Percentiles rank a stretch among this genome's conserved stretches.
Conservation (phyloP, 2,888 invertebrate species). For the Melieria crassipennis region DNA sequence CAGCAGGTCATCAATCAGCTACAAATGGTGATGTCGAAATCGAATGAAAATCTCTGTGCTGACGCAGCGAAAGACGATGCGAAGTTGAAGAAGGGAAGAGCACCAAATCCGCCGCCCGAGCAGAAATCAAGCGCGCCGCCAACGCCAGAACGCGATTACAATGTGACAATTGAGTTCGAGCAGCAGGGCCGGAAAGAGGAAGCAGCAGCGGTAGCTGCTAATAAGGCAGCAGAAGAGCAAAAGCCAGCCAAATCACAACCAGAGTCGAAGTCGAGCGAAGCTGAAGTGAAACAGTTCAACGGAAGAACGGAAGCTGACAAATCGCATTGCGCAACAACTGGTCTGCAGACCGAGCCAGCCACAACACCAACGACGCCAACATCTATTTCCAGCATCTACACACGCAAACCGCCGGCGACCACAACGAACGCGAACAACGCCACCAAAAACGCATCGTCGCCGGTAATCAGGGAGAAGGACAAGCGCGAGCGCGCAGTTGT, state of each 20-base stretch:
- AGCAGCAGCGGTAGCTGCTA: conserved; percentile 20
- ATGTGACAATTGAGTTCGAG: conserved; percentile 55
- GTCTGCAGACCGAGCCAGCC: conserved; percentile 23
- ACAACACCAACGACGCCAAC: conserved; percentile 6
- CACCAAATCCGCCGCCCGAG: conserved; percentile 75
- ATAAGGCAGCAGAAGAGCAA: conserved; percentile 28
- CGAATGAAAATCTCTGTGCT: conserved; percentile 53
- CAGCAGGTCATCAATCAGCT: conserved; percentile 69
- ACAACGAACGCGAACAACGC: conserved; percentile 31
- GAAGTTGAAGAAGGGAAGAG: conserved; percentile 75
- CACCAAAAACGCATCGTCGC: conserved; percentile 71
- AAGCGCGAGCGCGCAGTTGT: conserved; percentile 77
- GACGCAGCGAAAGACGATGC: conserved; percentile 54
- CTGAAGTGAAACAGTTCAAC: conserved; percentile 15
- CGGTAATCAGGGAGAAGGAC: conserved; percentile 79
- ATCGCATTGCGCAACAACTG: conserved; percentile 33
- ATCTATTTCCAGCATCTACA: conserved; percentile 42
- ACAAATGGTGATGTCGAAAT: conserved; percentile 66
- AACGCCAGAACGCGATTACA: conserved; percentile 62
- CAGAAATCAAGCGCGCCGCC: conserved; percentile 58
- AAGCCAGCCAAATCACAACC: conserved; percentile 26
- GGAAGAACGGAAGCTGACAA: conserved; percentile 26
- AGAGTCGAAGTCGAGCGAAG: not conserved
- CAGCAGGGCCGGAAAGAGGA: conserved; percentile 36
- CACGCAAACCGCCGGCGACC: conserved; percentile 46